Conservation (phyloP, 2,113 vertebrate species). For the Cyanoliseus patagonus region DNA sequence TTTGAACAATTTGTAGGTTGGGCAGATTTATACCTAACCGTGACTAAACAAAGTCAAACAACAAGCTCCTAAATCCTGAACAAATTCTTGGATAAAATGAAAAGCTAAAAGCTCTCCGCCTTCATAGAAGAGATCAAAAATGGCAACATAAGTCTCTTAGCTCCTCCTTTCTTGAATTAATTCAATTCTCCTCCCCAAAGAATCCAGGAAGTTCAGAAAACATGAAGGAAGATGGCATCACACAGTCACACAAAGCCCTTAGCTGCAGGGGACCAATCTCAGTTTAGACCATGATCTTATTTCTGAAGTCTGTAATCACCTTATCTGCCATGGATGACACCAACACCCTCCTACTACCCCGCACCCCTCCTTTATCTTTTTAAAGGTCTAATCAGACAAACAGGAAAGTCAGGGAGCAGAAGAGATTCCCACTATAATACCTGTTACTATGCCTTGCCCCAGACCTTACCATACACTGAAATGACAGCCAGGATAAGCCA, state of each 20-base stretch:
- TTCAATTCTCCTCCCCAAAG: background rate
- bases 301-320: background rate
- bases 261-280: background rate
- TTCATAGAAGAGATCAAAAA: background rate
- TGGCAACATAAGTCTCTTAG: background rate
- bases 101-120: background rate
- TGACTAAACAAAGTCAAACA: background rate
- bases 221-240: background rate
- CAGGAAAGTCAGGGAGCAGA: background rate
- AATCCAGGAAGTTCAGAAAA: background rate
- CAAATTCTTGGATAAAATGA: background rate
- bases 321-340: background rate
- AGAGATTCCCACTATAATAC: background rate
- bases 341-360: background rate
- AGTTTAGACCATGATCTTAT: background rate
- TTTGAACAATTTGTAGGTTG: background rate
- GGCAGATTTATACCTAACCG: background rate
- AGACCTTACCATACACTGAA: conserved; percentile 92
- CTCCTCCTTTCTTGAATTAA: background rate
- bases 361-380: background rate
- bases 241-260: background rate
- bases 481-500: conserved; percentile 98
- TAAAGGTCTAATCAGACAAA: background rate
- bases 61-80: background rate
- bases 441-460: background rate